Conservation (phyloP, 2,113 vertebrate species). For the Pseudorhombus dupliciocellatus region DNA sequence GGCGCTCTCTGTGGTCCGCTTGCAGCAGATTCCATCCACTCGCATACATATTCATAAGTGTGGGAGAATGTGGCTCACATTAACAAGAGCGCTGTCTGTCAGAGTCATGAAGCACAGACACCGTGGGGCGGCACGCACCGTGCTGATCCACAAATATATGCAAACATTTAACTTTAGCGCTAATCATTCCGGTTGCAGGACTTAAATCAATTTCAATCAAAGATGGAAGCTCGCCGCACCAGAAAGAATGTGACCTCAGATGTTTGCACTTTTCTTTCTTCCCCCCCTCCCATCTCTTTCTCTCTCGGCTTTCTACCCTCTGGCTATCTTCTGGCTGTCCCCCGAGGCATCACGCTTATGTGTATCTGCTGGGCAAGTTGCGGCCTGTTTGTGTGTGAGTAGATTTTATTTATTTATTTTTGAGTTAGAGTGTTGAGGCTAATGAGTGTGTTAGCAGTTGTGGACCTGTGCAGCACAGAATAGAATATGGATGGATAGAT, state of each 20-base stretch:
- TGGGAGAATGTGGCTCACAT: slow-evolving; percentile 40
- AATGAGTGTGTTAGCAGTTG: slow-evolving; percentile 59
- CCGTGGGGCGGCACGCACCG: neutral
- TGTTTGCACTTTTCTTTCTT: slow-evolving; percentile 61
- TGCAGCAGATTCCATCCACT: slow-evolving; percentile 56
- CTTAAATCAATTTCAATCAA: slow-evolving; percentile 61
- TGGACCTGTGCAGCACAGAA: slow-evolving; percentile 35
- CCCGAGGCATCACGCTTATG: slow-evolving; percentile 68
- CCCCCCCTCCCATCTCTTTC: slow-evolving; percentile 50
- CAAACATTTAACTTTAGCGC: slow-evolving; percentile 36
- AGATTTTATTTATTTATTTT: slow-evolving; percentile 1
- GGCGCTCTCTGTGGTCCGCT: slow-evolving; percentile 42
- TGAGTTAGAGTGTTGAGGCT: slow-evolving; percentile 36
- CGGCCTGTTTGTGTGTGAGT: slow-evolving; percentile 52
- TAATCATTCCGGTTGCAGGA: slow-evolving; percentile 48
- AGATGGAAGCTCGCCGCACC: slow-evolving; percentile 41
- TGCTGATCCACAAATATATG: slow-evolving; percentile 12
- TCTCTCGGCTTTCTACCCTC: slow-evolving; percentile 60
- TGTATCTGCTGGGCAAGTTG: slow-evolving; percentile 67
- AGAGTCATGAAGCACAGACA: slow-evolving; percentile 23
- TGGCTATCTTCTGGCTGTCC: slow-evolving; percentile 67
- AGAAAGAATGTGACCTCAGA: slow-evolving; percentile 62
- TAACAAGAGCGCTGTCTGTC: slow-evolving; percentile 48
- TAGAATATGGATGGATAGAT: slow-evolving; percentile 30
- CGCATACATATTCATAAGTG: slow-evolving; percentile 68